Evolutionary conservation across 2,113 vertebrate genomes (phyloP).

Genomic region (Cyanistes caeruleus): DNA sequence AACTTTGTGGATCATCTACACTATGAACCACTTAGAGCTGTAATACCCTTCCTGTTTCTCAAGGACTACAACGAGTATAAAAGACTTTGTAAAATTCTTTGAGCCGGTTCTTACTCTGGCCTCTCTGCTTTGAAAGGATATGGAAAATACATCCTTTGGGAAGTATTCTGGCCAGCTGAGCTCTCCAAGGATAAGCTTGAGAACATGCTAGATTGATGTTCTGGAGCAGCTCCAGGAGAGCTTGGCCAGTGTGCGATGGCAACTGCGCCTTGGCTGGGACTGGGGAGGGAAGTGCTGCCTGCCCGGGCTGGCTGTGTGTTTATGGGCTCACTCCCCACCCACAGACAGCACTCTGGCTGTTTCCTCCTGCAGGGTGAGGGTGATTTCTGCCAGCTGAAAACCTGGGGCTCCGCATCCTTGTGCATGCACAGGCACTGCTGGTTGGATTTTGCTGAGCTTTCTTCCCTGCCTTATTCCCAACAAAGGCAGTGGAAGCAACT

Average conservation of each 20-base stretch:
- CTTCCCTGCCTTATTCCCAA: neutral
- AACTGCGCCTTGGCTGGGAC: neutral
- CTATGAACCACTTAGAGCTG: neutral
- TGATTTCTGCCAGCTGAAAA: neutral
- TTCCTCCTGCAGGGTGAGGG: neutral
- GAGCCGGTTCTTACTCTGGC: neutral
- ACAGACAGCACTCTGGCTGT: neutral
- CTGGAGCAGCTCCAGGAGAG: neutral
- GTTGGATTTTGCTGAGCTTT: rapidly evolving
- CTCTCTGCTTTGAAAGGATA: neutral
- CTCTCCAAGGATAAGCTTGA: neutral
- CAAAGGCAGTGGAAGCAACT: neutral
- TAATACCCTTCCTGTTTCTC: neutral
- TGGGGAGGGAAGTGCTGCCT: neutral
- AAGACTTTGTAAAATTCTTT: neutral
- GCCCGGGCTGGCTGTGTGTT: neutral
- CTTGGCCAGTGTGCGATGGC: neutral
- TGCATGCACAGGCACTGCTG: neutral
- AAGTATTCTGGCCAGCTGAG: neutral
- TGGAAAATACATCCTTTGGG: neutral
- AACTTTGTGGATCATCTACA: neutral
- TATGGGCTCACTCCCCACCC: neutral
- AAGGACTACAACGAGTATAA: neutral
- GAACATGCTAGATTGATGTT: neutral
- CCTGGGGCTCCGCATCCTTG: neutral